phyloP scores from a whole-genome alignment of 2,888 invertebrate genomes.

The Pristionchus maxplancki region DNA sequence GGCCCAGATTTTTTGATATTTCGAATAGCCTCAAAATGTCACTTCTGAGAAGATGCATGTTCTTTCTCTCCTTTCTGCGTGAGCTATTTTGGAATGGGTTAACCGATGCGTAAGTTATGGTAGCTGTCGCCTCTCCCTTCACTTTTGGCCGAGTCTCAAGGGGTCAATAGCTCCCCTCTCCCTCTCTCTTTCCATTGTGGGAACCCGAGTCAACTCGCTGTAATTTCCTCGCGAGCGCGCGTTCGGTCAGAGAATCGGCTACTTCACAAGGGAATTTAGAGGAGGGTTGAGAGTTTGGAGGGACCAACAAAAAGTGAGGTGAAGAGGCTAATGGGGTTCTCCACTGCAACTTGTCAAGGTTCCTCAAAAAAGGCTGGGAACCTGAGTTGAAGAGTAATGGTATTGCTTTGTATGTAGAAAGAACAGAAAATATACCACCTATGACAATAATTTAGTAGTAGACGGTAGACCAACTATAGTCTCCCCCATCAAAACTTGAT shows the following conservation, averaged over 20 bases:
- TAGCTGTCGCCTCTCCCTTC: constrained; percentile 16
- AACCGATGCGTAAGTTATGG: constrained; percentile 32
- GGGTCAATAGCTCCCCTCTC: constrained; percentile 34
- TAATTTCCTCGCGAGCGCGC: constrained; percentile 14
- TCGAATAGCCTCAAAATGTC: background rate
- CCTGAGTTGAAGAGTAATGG: background rate
- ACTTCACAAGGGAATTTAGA: constrained; percentile 28
- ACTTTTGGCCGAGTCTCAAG: constrained; percentile 29
- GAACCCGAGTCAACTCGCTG: background rate
- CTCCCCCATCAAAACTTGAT: background rate
- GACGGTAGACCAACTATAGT: background rate
- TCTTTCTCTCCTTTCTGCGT: background rate
- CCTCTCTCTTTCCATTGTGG: constrained; percentile 10
- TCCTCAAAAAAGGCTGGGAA: background rate
- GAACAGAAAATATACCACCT: no score
- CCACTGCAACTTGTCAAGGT: background rate
- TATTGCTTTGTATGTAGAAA: background rate
- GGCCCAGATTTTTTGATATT: no score
- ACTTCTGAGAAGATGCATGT: constrained; percentile 15
- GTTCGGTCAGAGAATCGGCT: constrained; percentile 33
- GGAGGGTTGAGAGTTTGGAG: constrained; percentile 3
- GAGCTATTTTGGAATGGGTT: constrained; percentile 22
- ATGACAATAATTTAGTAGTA: background rate
- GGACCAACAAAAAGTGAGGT: background rate
- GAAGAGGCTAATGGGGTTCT: constrained; percentile 40